phyloP scores from a whole-genome alignment of 2,797 vertebrate species.

The Fistularia commersonii region DNA sequence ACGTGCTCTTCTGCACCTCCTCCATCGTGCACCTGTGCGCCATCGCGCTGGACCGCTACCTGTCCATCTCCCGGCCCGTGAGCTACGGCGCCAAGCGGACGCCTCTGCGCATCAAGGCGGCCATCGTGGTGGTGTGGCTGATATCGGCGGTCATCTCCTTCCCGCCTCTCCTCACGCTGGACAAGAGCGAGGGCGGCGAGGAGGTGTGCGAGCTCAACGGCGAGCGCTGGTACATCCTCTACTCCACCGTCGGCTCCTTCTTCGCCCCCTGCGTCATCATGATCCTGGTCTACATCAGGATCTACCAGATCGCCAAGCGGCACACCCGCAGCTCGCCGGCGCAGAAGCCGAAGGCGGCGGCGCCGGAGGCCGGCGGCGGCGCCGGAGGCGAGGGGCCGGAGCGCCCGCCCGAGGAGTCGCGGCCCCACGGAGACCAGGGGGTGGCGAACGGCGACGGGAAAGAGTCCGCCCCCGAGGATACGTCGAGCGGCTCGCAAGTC shows the following conservation, averaged over 20 bases:
- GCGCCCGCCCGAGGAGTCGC: constrained; percentile 6
- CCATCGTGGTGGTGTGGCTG: constrained; percentile 85
- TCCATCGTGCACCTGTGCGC: constrained; percentile 91
- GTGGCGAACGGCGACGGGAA: neutral
- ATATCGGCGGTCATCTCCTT: constrained; percentile 86
- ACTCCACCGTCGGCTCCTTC: constrained; percentile 88
- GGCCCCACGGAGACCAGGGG: constrained; percentile 29
- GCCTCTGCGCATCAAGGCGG: constrained; percentile 77
- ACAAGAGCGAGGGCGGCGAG: constrained; percentile 58
- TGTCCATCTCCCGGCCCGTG: constrained; percentile 83
- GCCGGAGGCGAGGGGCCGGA: neutral
- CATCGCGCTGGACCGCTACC: constrained; percentile 89
- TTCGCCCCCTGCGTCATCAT: constrained; percentile 91
- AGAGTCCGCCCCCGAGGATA: too few species aligned
- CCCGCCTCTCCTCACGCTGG: constrained; percentile 82
- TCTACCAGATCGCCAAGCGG: constrained; percentile 86
- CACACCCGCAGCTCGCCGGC: constrained; percentile 67
- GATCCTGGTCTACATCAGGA: constrained; percentile 88
- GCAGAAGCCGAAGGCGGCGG: constrained; percentile 33
- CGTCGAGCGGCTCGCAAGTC: too few species aligned
- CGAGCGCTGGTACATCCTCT: constrained; percentile 88
- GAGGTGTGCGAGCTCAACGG: constrained; percentile 80
- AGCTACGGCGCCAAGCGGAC: constrained; percentile 82
- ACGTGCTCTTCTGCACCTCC: constrained; percentile 90
- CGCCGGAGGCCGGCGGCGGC: neutral